Evolutionary conservation across 2,113 vertebrate species (phyloP).

Genomic region (Clinocottus analis): DNA sequence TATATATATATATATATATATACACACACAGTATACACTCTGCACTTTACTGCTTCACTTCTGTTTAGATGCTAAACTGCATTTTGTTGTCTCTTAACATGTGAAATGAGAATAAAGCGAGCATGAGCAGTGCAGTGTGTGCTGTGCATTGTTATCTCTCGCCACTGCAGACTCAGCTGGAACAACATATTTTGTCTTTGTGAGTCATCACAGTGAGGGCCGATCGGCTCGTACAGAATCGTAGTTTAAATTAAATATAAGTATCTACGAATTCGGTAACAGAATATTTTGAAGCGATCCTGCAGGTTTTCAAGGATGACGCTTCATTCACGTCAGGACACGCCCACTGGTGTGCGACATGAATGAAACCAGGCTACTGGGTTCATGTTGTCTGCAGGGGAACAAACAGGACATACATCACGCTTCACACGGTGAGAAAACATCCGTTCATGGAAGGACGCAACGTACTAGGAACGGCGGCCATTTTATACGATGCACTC

Average conservation of each 20-base stretch:
- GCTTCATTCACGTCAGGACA: too few relatives aligned
- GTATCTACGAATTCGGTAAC: not conserved
- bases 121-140: not conserved
- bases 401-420: slow-evolving; percentile 57
- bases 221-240: not conserved
- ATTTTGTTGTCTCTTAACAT: not conserved
- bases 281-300: not conserved
- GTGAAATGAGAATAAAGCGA: not conserved
- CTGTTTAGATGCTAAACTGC: not conserved
- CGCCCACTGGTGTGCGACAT: slow-evolving; percentile 2
- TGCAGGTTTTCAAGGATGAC: too few relatives aligned
- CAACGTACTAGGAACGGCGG: too few relatives aligned
- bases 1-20: too few relatives aligned
- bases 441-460: too few relatives aligned
- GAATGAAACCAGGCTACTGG: slow-evolving; percentile 60
- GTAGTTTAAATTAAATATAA: not conserved
- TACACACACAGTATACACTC: too few relatives aligned
- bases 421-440: slow-evolving; percentile 16
- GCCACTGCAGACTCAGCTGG: not conserved
- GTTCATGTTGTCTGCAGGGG: slow-evolving; percentile 52
- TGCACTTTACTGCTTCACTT: not conserved
- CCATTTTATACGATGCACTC: not conserved
- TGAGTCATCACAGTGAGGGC: not conserved
- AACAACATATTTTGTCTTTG: not conserved
- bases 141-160: not conserved